Evolutionary conservation across 2,888 invertebrate species (phyloP).

Genomic region (Pristionchus mayeri): DNA sequence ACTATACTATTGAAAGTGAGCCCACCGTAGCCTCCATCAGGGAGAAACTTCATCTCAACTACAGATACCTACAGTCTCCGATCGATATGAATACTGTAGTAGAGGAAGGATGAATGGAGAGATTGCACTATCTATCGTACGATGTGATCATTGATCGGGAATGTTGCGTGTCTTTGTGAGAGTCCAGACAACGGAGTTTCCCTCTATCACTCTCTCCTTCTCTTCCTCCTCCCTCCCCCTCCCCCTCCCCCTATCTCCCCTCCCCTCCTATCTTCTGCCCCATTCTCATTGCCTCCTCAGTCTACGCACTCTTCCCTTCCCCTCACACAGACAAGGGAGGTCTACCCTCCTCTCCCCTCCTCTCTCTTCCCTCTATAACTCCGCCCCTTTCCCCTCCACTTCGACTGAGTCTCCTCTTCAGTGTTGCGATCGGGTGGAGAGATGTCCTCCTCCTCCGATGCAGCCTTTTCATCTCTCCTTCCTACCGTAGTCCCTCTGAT

Average conservation of each 20-base stretch:
- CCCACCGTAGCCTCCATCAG: neutral
- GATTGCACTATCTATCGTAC: neutral
- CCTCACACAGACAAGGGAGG: neutral
- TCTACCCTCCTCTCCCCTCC: slow-evolving; percentile 8
- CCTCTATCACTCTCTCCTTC: neutral
- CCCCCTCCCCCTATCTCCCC: no score
- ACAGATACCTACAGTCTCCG: no score
- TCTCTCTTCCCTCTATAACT: neutral
- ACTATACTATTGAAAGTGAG: neutral
- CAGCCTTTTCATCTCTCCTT: slow-evolving; percentile 8
- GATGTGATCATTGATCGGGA: neutral
- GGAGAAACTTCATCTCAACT: no score
- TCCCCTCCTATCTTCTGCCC: neutral
- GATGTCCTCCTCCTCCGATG: no score
- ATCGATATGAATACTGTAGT: neutral
- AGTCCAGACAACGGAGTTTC: neutral
- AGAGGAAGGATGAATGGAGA: neutral
- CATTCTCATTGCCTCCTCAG: slow-evolving; percentile 38
- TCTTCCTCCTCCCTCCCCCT: neutral
- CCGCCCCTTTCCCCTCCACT: slow-evolving; percentile 36
- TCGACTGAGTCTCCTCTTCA: neutral
- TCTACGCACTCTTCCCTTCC: slow-evolving; percentile 19
- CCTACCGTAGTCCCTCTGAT: slow-evolving; percentile 9
- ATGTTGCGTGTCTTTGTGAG: slow-evolving; percentile 26
- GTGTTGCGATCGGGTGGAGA: slow-evolving; percentile 26